These are phyloP conservation scores for Erithacus rubecula DNA, from an alignment of 2,797 vertebrate species.

Conservation along the genomic window DNA sequence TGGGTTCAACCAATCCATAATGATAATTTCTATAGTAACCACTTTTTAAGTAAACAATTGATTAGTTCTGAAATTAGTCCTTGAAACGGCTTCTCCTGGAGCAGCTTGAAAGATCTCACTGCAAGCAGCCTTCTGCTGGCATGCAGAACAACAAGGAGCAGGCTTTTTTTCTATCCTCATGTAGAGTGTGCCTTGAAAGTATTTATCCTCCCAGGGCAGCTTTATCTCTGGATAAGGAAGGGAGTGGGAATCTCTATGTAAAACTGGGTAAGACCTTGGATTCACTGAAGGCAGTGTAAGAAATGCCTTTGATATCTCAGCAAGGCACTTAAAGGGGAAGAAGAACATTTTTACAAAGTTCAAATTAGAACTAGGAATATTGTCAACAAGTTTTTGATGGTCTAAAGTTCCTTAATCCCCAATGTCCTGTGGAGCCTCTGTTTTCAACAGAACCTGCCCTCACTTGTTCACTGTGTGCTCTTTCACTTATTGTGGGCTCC, in stretches of 20 bases:
- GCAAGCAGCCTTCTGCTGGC: background rate
- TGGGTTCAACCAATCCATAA: background rate
- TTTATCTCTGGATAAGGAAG: background rate
- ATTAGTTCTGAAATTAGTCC: constrained; percentile 40
- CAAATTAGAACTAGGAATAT: background rate
- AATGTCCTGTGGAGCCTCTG: background rate
- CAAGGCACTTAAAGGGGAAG: background rate
- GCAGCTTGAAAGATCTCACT: background rate
- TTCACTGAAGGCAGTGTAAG: background rate
- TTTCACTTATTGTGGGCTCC: background rate
- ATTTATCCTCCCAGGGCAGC: background rate
- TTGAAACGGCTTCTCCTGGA: background rate
- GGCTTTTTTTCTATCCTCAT: background rate
- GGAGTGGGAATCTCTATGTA: background rate
- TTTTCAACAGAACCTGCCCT: background rate
- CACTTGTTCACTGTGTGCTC: background rate
- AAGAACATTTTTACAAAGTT: background rate
- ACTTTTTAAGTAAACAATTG: constrained; percentile 34
- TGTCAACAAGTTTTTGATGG: background rate
- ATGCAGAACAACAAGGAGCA: background rate
- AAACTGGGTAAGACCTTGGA: background rate
- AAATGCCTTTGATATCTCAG: background rate
- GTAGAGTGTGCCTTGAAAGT: background rate
- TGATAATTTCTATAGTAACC: constrained; percentile 50
- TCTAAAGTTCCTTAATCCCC: background rate